A percentile compares a stretch with the other conserved stretches of the same genome.
phyloP scores from a whole-genome alignment of 1,140 invertebrate genomes.

The Schlechtendalia chinensis region DNA sequence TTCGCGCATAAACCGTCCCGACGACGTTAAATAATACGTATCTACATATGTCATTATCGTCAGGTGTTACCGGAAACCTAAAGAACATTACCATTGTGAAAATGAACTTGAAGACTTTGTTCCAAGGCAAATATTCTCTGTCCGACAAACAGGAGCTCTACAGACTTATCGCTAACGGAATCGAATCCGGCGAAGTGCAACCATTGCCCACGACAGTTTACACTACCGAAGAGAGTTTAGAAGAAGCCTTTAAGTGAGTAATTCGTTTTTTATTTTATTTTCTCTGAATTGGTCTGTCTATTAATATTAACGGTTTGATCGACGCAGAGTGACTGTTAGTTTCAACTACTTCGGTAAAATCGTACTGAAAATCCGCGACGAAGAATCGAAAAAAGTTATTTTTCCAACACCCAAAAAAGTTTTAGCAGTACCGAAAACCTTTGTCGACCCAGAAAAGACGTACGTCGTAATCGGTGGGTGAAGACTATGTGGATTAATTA shows the following conservation, averaged over 20 bases:
- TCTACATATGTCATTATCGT: neutral
- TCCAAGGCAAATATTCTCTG: constrained; percentile 14
- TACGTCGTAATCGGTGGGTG: constrained; percentile 72
- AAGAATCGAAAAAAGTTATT: constrained; percentile 63
- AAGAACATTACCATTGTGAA: constrained; percentile 40
- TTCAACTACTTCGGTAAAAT: constrained; percentile 81
- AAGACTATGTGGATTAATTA: neutral
- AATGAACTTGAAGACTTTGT: constrained; percentile 40
- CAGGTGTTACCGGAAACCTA: constrained; percentile 34
- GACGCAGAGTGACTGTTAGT: neutral
- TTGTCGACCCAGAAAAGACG: constrained; percentile 81
- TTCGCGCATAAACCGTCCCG: no score
- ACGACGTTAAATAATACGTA: neutral
- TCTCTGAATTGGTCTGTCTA: neutral
- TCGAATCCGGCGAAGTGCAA: constrained; percentile 38
- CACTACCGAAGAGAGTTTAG: constrained; percentile 5
- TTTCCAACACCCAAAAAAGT: constrained; percentile 62
- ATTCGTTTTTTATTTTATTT: neutral
- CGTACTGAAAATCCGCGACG: constrained; percentile 78
- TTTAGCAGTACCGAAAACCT: constrained; percentile 75
- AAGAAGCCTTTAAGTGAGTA: constrained; percentile 45
- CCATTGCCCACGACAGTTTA: constrained; percentile 17
- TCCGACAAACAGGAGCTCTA: constrained; percentile 29
- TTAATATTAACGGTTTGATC: neutral
- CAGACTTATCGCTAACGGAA: constrained; percentile 27